Percentiles rank a stretch among this genome's conserved stretches.
Evolutionary conservation across 2,888 invertebrate genomes (phyloP).

Genomic region (Clusia tigrina): DNA sequence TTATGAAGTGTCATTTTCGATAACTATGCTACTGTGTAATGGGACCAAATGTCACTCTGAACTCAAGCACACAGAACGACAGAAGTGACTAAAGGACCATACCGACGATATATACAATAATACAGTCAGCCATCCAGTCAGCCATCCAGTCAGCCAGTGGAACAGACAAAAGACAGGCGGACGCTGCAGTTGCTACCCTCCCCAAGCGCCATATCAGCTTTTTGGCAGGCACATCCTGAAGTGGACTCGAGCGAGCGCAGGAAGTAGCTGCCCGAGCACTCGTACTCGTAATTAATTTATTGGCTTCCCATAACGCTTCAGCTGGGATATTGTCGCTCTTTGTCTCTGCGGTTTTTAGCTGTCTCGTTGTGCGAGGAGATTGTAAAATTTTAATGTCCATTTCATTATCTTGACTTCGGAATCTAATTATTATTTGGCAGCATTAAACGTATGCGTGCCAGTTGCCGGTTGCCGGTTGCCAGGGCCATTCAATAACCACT

Average conservation of each 20-base stretch:
- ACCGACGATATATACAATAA: neutral
- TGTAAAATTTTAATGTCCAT: constrained; percentile 55
- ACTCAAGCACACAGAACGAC: neutral
- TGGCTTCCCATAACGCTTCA: constrained; percentile 33
- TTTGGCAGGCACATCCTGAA: neutral
- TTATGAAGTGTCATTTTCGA: constrained; percentile 24
- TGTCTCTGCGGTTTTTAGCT: neutral
- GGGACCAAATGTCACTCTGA: constrained; percentile 15
- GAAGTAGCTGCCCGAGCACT: neutral
- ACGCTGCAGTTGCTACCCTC: constrained; percentile 10
- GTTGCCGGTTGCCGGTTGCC: too few species aligned
- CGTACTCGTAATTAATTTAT: constrained; percentile 52
- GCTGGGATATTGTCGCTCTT: too few species aligned
- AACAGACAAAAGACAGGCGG: too few species aligned
- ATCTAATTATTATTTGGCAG: constrained; percentile 45
- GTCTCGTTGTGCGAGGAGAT: constrained; percentile 30
- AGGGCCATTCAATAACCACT: neutral
- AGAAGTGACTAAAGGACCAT: too few species aligned
- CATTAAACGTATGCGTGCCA: constrained; percentile 5
- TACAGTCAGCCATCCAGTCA: neutral
- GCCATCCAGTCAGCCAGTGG: neutral
- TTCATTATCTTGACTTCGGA: constrained; percentile 50
- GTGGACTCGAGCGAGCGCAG: neutral
- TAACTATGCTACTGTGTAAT: constrained; percentile 25
- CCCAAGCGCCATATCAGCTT: too few species aligned